Percentiles rank a stretch among this genome's conserved stretches.
These are phyloP conservation scores for Microctonus aethiopoides DNA, from an alignment of 2,888 invertebrate species.

Conservation along the genomic window DNA sequence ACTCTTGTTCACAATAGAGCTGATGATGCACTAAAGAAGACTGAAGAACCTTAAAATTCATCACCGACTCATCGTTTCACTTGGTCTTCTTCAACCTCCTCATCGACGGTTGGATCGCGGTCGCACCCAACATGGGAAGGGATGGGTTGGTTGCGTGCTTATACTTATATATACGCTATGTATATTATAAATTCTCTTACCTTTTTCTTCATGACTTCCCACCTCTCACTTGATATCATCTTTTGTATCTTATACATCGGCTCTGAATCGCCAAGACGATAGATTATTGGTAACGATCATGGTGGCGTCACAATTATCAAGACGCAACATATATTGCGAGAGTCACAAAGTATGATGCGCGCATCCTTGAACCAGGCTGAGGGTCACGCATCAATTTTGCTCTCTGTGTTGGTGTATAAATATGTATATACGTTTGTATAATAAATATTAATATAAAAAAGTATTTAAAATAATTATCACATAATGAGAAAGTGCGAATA, in stretches of 20 bases:
- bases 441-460: neutral
- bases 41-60: slow-evolving; percentile 23
- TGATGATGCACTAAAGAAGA: slow-evolving; percentile 28
- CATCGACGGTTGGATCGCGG: neutral
- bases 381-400: slow-evolving; percentile 2
- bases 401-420: no score
- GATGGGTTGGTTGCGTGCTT: slow-evolving; percentile 18
- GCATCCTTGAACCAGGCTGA: slow-evolving; percentile 20
- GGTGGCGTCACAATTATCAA: slow-evolving; percentile 12
- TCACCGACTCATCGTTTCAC: slow-evolving; percentile 26
- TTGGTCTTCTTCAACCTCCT: slow-evolving; percentile 28
- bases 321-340: neutral
- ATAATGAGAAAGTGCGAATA: neutral
- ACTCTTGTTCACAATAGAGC: slow-evolving; percentile 25
- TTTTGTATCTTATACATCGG: slow-evolving; percentile 1
- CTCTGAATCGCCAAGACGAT: slow-evolving; percentile 7
- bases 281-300: slow-evolving; percentile 1
- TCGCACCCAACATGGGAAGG: slow-evolving; percentile 34
- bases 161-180: neutral
- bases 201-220: slow-evolving; percentile 30
- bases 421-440: neutral
- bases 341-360: no score
- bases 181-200: slow-evolving; percentile 28
- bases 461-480: neutral
- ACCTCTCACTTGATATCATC: slow-evolving; percentile 31